Conservation (phyloP, 2,113 vertebrate species). For the Notothenia coriiceps region DNA sequence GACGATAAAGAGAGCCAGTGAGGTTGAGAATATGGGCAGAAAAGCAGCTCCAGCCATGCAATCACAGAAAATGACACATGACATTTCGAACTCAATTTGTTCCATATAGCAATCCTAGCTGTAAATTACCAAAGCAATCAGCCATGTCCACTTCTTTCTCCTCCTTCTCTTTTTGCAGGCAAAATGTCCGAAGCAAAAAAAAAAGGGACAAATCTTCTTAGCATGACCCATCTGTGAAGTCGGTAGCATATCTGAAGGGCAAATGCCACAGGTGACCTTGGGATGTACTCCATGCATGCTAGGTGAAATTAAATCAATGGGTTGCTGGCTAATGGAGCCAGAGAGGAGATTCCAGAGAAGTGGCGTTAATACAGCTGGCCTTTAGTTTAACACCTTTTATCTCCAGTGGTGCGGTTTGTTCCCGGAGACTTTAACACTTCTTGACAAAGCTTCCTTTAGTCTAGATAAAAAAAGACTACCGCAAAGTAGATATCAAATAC, state of each 20-base stretch:
- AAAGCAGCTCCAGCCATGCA: constrained; percentile 50
- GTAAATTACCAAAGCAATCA: constrained; percentile 69
- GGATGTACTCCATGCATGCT: constrained; percentile 23
- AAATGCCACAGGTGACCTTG: constrained; percentile 62
- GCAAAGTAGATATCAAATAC: not conserved
- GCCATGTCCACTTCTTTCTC: constrained; percentile 38
- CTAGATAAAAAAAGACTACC: not conserved
- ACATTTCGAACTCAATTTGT: constrained; percentile 70
- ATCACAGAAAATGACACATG: constrained; percentile 68
- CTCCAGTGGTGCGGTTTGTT: constrained; percentile 36
- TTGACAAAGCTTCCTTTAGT: constrained; percentile 6
- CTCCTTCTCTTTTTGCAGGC: constrained; percentile 13
- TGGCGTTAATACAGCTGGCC: constrained; percentile 61
- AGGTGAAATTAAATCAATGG: constrained; percentile 65
- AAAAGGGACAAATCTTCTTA: constrained; percentile 19
- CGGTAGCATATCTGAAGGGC: constrained; percentile 54
- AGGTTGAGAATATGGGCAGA: constrained; percentile 39
- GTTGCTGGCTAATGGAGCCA: constrained; percentile 61
- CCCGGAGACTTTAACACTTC: constrained; percentile 4
- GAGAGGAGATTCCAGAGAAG: constrained; percentile 55
- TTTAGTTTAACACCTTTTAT: constrained; percentile 72
- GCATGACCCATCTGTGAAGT: constrained; percentile 32
- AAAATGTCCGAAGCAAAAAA: constrained; percentile 2
- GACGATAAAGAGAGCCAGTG: too few relatives aligned
- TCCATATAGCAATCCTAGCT: constrained; percentile 43